Evolutionary conservation across 2,113 vertebrate genomes (phyloP), one percentile per base, ranked within the genome.

Genomic region (Prionailurus bengalensis): DNA sequence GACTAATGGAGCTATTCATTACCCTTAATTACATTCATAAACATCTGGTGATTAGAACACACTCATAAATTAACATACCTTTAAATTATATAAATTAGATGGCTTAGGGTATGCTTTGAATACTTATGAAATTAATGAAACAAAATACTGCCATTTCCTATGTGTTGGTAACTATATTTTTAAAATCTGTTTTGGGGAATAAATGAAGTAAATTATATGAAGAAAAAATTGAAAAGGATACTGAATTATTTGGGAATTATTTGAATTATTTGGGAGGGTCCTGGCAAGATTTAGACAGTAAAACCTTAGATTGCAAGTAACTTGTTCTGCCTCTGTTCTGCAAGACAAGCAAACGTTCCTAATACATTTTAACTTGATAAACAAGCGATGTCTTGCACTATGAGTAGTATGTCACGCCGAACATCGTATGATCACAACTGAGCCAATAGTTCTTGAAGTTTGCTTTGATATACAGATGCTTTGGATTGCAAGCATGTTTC

Each of bases 11-110:
- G 91, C 92, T 95, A 98, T 98, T 98, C 93, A 97, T 98, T 97
- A 98, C 95, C 82, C 94, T 98, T 98, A 98, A 99, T 98, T 98
- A 98, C 97, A 98, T 98, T 98, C 97, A 98, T 98, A 98, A 98
- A 98, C 98, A 98, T 98, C 98, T 98, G 97, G 98, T 98, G 96
- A 98, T 98, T 98, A 98, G 98, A 98, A 97, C 94, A 98, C 65
- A 91, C 53, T 98, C 93, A 98, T 98, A 98, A 98, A 98, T 99
- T 98, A 98, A 98, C 92, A 98, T 92, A 97, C 74, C 85, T 98
- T 98, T 98, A 98, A 98, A 98, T 95, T 83, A 95, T 97, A 96
- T 96, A 94, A 97, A 98, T 98, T 98, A 95, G 95, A 97, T 98
- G 90, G 83, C 82, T 98, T 96, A 96, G 89, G 48, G 63, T 94